phyloP scores from a whole-genome alignment of 2,888 invertebrate species.

The Caenorhabditis panamensis region DNA sequence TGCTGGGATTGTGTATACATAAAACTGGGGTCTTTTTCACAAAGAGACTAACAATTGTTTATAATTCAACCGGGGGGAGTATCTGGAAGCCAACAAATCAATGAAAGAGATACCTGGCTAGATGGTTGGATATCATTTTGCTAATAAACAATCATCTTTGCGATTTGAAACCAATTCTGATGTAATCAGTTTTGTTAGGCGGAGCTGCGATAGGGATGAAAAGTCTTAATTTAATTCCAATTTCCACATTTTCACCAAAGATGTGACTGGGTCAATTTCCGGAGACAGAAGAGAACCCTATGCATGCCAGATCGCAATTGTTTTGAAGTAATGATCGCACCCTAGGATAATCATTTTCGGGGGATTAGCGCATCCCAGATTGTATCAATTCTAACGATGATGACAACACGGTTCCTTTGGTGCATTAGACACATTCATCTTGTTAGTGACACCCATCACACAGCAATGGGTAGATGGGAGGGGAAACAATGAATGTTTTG shows the following conservation, averaged over 20 bases:
- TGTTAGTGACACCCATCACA: constrained; percentile 38
- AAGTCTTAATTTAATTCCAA: not conserved
- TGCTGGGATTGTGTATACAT: constrained; percentile 55
- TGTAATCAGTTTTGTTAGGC: not conserved
- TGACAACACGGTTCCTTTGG: constrained; percentile 16
- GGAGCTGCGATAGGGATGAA: not conserved
- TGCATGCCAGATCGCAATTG: not conserved
- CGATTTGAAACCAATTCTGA: not conserved
- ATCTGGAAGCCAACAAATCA: not conserved
- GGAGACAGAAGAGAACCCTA: not conserved
- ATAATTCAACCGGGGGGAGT: constrained; percentile 17
- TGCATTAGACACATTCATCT: constrained; percentile 27
- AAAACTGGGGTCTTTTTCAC: not conserved
- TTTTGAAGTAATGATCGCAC: constrained; percentile 18
- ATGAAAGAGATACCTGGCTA: constrained; percentile 26
- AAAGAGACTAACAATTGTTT: constrained; percentile 35
- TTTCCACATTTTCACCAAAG: not conserved
- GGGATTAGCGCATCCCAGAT: constrained; percentile 47
- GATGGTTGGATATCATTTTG: constrained; percentile 34
- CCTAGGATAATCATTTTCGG: constrained; percentile 8
- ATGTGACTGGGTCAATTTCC: constrained; percentile 10
- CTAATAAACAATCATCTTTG: constrained; percentile 17
- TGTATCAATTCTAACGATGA: constrained; percentile 39
- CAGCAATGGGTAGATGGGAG: not conserved
- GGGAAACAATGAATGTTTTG: constrained; percentile 17